phyloP scores from a whole-genome alignment of 2,113 vertebrate genomes.

The Peromyscus californicus region DNA sequence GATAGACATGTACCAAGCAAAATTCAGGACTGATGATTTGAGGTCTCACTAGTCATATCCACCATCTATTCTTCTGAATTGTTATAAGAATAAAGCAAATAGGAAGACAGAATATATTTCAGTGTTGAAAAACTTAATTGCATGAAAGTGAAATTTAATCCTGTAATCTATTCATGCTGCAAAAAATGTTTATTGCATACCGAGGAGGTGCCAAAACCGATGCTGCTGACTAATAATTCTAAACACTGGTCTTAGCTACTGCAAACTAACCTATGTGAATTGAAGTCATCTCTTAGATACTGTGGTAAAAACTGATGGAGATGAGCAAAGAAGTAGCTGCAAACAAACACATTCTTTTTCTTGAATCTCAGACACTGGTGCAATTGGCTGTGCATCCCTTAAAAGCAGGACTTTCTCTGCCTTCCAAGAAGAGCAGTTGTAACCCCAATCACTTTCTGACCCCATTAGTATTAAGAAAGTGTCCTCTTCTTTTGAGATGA shows the following conservation, averaged over 20 bases:
- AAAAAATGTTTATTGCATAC: slow-evolving; percentile 2
- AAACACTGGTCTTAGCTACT: background rate
- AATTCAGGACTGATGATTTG: background rate
- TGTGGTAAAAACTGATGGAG: background rate
- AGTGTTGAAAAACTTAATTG: background rate
- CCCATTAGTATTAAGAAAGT: background rate
- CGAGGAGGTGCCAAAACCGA: background rate
- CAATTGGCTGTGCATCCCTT: background rate
- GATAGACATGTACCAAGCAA: rapidly evolving
- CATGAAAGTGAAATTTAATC: slow-evolving; percentile 8
- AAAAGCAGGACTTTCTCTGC: background rate
- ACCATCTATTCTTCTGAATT: background rate
- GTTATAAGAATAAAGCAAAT: slow-evolving; percentile 26
- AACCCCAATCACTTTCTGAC: background rate
- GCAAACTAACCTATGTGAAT: background rate
- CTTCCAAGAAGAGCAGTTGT: background rate
- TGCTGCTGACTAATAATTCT: background rate
- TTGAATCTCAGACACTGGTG: background rate
- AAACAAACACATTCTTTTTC: background rate
- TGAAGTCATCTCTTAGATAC: background rate
- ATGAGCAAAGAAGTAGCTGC: background rate
- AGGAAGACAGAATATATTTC: background rate
- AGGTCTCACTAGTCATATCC: background rate
- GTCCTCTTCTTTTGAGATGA: background rate
- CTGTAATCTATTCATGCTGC: background rate